These are phyloP conservation scores for Rutpela maculata DNA, from an alignment of 2,888 invertebrate genomes.

Conservation along the genomic window DNA sequence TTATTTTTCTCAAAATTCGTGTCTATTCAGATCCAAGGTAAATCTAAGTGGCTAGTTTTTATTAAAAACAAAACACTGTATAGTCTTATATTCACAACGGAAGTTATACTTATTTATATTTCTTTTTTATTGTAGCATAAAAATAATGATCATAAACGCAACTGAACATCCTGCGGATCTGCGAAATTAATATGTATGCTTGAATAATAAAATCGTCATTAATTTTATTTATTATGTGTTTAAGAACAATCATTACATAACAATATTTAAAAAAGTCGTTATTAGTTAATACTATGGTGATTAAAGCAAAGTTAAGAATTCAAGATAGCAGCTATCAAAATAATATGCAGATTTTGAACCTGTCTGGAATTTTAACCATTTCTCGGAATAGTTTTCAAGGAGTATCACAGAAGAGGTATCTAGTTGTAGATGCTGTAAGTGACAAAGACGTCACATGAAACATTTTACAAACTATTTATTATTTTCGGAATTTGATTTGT, in stretches of 20 bases:
- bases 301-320: neutral
- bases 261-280: slow-evolving; percentile 1
- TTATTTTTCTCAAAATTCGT: no score
- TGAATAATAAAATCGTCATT: neutral
- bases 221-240: neutral
- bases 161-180: neutral
- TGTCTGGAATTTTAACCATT: slow-evolving; percentile 2
- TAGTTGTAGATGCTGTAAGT: neutral
- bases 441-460: neutral
- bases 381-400: neutral
- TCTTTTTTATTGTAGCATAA: neutral
- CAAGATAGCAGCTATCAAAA: slow-evolving; percentile 4
- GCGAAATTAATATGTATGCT: slow-evolving; percentile 1
- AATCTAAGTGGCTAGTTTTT: no score
- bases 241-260: slow-evolving; percentile 2
- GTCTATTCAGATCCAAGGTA: no score
- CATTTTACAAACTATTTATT: no score
- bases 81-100: neutral
- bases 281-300: neutral
- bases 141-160: neutral
- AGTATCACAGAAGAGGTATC: neutral
- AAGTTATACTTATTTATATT: neutral
- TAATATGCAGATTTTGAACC: slow-evolving; percentile 7
- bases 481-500: no score
- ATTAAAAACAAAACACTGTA: no score